Evolutionary conservation across 2,888 invertebrate species (phyloP).

Genomic region (Sphinx pinastri): DNA sequence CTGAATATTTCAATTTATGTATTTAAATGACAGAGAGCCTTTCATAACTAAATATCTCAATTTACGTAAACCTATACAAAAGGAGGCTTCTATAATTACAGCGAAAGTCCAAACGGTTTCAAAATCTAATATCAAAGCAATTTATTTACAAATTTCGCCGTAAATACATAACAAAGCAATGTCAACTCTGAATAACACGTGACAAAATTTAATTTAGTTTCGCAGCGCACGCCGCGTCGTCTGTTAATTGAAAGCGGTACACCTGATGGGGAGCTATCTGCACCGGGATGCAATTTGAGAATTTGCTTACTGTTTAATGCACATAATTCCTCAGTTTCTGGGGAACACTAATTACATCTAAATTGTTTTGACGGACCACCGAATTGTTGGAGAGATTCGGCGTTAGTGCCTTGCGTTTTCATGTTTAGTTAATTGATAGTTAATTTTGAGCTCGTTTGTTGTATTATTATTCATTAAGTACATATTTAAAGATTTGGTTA

Average conservation of each 20-base stretch:
- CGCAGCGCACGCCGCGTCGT: constrained; percentile 8
- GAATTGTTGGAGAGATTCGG: background rate
- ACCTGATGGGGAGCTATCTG: constrained; percentile 14
- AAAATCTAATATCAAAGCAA: constrained; percentile 8
- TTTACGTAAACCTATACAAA: no score
- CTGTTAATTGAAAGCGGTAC: constrained; percentile 27
- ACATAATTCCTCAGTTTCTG: constrained; percentile 16
- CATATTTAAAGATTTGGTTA: no score
- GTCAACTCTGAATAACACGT: background rate
- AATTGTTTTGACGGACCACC: constrained; percentile 10
- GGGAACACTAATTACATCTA: constrained; percentile 15
- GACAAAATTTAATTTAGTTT: constrained; percentile 23
- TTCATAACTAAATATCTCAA: no score
- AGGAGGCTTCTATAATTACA: no score
- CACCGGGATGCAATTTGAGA: constrained; percentile 22
- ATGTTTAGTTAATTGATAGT: no score
- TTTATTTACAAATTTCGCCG: constrained; percentile 3
- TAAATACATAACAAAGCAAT: background rate
- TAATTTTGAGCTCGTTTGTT: no score
- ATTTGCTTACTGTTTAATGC: constrained; percentile 17
- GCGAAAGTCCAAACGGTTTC: no score
- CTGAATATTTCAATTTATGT: no score
- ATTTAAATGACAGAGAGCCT: no score
- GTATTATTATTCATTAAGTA: no score
- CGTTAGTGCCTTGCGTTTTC: no score